Evolutionary conservation across 2,797 vertebrate species (phyloP), one percentile per base, ranked within the genome.

Genomic region (Lates japonicus): DNA sequence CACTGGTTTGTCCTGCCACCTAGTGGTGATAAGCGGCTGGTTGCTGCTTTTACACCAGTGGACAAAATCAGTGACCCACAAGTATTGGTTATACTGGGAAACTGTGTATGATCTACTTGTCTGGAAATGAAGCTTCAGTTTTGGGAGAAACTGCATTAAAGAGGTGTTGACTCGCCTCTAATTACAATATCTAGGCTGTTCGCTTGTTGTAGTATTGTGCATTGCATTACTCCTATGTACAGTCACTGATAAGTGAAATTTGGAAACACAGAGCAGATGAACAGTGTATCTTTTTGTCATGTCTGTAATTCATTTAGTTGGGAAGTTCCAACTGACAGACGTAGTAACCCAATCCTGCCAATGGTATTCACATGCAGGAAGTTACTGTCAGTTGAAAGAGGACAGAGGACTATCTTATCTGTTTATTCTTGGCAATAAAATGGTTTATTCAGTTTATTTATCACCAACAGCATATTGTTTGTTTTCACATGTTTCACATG

Each of bases 1-100:
- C 35, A 20, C 66, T 77, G 57, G 41, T 52, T 70, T 82, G 39
- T 84, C 59, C 77, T 92, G 90, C 93, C 95, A 83, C 83, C 95
- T 94, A 87, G 82, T 91, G 95, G 90, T 69, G 37, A 75, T 25
- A 37, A 12, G 9, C 41, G 22, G 8, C n/a, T 48, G 7, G 5
- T 74, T 64, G 37, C 17, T 70, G 46, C 14, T 61, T 60, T 44
- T 59, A 7, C 49, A 37, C 35, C 25, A 48, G 1, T 5, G 9
- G 6, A 41, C n/a, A 22, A 49, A 69, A 72, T 61, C 31, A 7
- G n/a, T 64, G 66, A 81, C 33, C 65, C 51, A 0, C 4, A 33
- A 29, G 25, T 29, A 29, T 29, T 29, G 25, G 25, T 29, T 29
- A 31, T 31, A 31, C 13, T 7, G 2, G 52, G 20, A 11, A 22